These are phyloP conservation scores for Psococerastis gibbosa DNA, from an alignment of 2,888 invertebrate genomes.

Conservation along the genomic window DNA sequence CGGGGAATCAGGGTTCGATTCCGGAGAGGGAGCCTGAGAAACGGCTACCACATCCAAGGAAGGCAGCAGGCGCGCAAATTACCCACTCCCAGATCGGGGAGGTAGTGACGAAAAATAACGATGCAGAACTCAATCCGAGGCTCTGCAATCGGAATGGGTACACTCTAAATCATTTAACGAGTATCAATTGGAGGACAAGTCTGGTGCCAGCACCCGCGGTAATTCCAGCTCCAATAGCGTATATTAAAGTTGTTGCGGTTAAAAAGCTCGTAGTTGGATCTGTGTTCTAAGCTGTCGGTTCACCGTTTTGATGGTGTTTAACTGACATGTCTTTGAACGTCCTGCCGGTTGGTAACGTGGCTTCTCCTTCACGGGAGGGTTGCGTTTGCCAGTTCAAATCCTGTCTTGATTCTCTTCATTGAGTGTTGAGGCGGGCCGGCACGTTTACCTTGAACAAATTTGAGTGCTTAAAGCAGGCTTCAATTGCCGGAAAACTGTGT, in stretches of 20 bases:
- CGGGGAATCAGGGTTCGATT: no score
- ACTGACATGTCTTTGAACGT: no score
- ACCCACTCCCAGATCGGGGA: no score
- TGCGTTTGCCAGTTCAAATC: conserved; percentile 24
- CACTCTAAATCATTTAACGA: conserved; percentile 38
- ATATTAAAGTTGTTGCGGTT: conserved; percentile 53
- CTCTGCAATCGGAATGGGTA: no score
- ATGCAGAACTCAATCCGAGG: no score
- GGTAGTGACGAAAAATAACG: conserved; percentile 50
- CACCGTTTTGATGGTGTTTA: conserved; percentile 22
- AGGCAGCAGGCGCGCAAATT: no score
- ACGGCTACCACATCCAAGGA: no score
- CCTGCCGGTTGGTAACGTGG: no score
- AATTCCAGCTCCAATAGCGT: conserved; percentile 48
- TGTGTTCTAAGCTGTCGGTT: conserved; percentile 29
- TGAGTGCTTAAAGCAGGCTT: conserved; percentile 43
- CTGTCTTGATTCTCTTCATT: conserved; percentile 23
- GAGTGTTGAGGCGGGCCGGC: conserved; percentile 31
- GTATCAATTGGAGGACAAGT: conserved; percentile 45
- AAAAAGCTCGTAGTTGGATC: conserved; percentile 38
- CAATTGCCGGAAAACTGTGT: conserved; percentile 28
- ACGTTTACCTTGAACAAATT: conserved; percentile 47
- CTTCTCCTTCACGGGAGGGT: conserved; percentile 19
- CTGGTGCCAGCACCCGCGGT: no score
- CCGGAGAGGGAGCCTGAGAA: no score